Evolutionary conservation across 2,888 invertebrate species (phyloP), one percentile per base, ranked within the genome.

Genomic region (Mimas tiliae): DNA sequence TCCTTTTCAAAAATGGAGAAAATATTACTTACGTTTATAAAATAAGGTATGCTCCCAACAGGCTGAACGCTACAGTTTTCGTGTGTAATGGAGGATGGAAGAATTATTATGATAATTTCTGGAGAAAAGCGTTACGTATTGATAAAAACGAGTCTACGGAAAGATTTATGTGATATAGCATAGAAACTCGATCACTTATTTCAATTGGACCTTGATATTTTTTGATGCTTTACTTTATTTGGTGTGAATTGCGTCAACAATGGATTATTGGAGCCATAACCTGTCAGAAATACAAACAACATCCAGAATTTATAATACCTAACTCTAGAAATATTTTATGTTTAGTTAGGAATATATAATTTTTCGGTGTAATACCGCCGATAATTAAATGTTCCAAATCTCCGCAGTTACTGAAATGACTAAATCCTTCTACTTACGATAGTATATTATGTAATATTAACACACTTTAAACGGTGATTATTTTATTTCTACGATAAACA

Each of bases 21-120:
- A 66, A 53, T 63, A 66, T 65, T 65, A 65, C 55, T 65, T 65
- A 65, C 55, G 21, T 62, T 38, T 48, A 51, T 42, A 62, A 52
- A 63, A 66, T 53, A 42, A 63, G 45, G 19, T 63, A 53, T 55
- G 63, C 63, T 66, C 34, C 62, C 63, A 63, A 52, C 52, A 63
- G 53, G 66, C 66, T 63, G 62, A 66, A 45, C 51, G 63, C 63
- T 66, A 52, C 63, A 63, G 78, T 83, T 82, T 79, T 73, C 79
- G 78, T 77, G 86, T 78, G 80, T 84, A 86, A 82, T 86, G 84
- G 84, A 79, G 80, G 79, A 82, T 85, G 84, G 79, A 86, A 80
- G 87, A 87, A 85, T 84, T 87, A 87, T 87, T 82, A 81, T 82
- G 72, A 79, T 84, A 84, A 82, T 84, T 82, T 82, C 82, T 80